A percentile compares a stretch with the other conserved stretches of the same genome.
Conservation (phyloP, 2,888 invertebrate genomes). For the Drosophila nigricruria region DNA sequence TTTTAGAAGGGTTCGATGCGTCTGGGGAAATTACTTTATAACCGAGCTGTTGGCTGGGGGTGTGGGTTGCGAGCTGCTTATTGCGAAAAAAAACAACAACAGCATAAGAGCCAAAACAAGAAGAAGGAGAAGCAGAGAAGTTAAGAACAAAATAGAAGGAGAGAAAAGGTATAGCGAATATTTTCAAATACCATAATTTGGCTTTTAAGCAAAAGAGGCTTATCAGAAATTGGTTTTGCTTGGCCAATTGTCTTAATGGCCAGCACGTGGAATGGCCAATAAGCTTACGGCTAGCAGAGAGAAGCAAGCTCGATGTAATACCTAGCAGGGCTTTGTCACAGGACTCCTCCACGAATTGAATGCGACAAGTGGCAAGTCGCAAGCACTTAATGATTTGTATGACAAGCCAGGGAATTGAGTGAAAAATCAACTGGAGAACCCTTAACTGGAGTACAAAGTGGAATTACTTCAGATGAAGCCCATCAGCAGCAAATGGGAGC, state of each 20-base stretch:
- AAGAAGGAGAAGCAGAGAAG: not conserved
- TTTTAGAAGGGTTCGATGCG: constrained; percentile 74
- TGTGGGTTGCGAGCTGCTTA: constrained; percentile 13
- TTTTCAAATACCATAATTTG: constrained; percentile 76
- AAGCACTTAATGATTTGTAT: constrained; percentile 36
- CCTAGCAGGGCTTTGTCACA: constrained; percentile 25
- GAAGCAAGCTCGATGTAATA: constrained; percentile 17
- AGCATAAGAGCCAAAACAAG: not conserved
- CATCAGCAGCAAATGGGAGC: not conserved
- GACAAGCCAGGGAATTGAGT: constrained; percentile 18
- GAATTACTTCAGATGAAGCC: not conserved
- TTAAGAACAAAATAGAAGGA: not conserved
- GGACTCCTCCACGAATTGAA: constrained; percentile 30
- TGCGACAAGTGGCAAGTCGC: constrained; percentile 29
- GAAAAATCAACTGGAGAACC: constrained; percentile 1
- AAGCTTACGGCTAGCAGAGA: constrained; percentile 37
- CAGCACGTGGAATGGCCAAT: constrained; percentile 53
- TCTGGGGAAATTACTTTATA: constrained; percentile 78
- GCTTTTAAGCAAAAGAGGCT: constrained; percentile 80
- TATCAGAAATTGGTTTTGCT: constrained; percentile 79
- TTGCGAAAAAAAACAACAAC: constrained; percentile 18
- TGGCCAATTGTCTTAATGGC: constrained; percentile 78
- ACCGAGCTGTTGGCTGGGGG: constrained; percentile 41
- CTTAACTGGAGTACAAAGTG: constrained; percentile 13
- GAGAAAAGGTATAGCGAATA: constrained; percentile 48